Evolutionary conservation across 2,113 vertebrate genomes (phyloP), one percentile per base, ranked within the genome.

Genomic region (Oplegnathus fasciatus): DNA sequence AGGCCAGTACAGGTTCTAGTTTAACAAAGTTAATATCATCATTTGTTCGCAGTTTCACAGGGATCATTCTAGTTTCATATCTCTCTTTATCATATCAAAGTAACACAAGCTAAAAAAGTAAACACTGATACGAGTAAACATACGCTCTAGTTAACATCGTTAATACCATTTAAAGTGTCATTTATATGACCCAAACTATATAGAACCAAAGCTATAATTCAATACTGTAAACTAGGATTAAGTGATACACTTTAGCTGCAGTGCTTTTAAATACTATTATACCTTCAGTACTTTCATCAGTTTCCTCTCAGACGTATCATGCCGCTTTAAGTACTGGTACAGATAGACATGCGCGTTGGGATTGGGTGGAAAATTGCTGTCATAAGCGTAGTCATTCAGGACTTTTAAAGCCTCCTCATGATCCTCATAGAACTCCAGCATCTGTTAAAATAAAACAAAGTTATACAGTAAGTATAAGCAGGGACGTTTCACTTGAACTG

Each of bases 291-390:
- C 95, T 76, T 94, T 93, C 5, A 96, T 81, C 55, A 97, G 92
- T 0, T 93, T 95, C 37, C 86, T 95, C 67, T 86, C 61, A 0
- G 97, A 78, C 64, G 95, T 90, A 0, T 93, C 75, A 0, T 95
- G 95, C 73, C 89, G 95, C 94, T 97, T 97, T 22, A 98, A 84
- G 86, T 96, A 97, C 73, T 95, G 88, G 46, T 96, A 99, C 70
- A 98, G 92, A 89, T 97, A 99, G 58, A 98, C 81, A 0, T 98
- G 97, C 17, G 98, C 97, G 0, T 99, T 99, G 1, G 98, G 98
- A 79, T 99, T 99, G 0, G 96, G 77, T 2, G 98, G 98, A 30
- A 97, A 98, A 60, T 79, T 95, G 17, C 88, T 93, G 78, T 98
- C 95, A 84, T 97, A 97, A 0, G 97, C 98, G 4, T 99, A 99